Evolutionary conservation across 53 echinoderm and acorn worm genomes (phyloP), one percentile per base, ranked within the genome.

Genomic region (Temnopleurus reevesii): DNA sequence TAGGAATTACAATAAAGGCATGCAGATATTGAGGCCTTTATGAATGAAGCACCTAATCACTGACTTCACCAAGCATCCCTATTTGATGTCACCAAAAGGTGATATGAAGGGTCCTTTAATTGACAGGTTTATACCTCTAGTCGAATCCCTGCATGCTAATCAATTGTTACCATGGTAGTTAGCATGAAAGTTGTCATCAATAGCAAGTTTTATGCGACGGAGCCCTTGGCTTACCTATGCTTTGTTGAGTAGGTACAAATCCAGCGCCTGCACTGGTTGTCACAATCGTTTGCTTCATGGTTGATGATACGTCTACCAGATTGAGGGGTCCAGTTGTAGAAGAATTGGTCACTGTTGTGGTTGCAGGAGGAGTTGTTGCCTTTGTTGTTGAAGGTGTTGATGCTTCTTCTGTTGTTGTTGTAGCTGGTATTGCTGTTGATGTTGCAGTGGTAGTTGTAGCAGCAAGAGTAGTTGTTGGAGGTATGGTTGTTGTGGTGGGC

Each of bases 231-330:
- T 87, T 63, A 87, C 88, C 66, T 66, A 71, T 65, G 55, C 88
- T 87, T 43, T 87, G 88, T 45, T 87, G 88, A 21, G 88, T 87
- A 47, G 26, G 88, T 47, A 66, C 2, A 19, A 46, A 19, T 65
- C 46, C 88, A 87, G 88, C 71, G 88, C 88, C 88, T 47, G 88
- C 88, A 53, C 88, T 87, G 88, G 51, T 71, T 18, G 71, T 66
- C 17, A 53, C 35, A 15, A 29, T 65, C 0, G 46, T 60, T 60
- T 85, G 59, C 45, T 46, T 60, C 60, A 59, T 46, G 18, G 88
- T 66, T 18, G 88, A 87, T 0, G 54, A 65, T 7, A 87, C 19
- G 12, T 87, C 88, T 3, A 87, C 46, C 6, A 87, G 19, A 53
- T 87, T 87, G 15, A 66, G 15, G 29, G 88, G 88, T 51, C 53